phyloP scores from a whole-genome alignment of 2,888 invertebrate genomes.

The Caprella mutica region DNA sequence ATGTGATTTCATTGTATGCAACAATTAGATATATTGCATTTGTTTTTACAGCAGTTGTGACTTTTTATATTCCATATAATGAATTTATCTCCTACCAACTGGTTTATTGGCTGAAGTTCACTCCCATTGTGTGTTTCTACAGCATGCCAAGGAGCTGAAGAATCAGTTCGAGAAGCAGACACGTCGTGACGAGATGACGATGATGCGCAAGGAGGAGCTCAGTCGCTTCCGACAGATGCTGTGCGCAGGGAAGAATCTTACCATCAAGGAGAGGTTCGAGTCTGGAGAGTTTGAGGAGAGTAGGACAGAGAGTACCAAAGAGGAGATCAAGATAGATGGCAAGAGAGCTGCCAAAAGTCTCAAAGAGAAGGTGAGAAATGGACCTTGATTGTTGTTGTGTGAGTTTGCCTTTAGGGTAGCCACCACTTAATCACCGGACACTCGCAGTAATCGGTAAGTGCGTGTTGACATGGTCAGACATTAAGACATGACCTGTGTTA shows the following conservation, averaged over 20 bases:
- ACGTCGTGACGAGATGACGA: slow-evolving; percentile 52
- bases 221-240: slow-evolving; percentile 71
- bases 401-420: too few relatives aligned
- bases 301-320: slow-evolving; percentile 10
- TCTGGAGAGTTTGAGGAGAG: slow-evolving; percentile 16
- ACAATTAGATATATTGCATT: neutral
- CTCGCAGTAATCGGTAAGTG: too few relatives aligned
- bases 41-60: neutral
- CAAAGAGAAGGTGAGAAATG: too few relatives aligned
- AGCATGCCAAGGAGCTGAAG: slow-evolving; percentile 30
- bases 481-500: too few relatives aligned
- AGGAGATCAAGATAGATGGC: slow-evolving; percentile 29
- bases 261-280: slow-evolving; percentile 28
- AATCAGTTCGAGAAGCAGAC: slow-evolving; percentile 10
- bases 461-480: too few relatives aligned
- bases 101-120: too few relatives aligned
- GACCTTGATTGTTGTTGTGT: too few relatives aligned
- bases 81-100: too few relatives aligned
- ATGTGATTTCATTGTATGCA: neutral
- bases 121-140: too few relatives aligned
- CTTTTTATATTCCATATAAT: too few relatives aligned
- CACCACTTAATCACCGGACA: too few relatives aligned
- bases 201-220: slow-evolving; percentile 77
- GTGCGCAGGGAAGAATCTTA: slow-evolving; percentile 40
- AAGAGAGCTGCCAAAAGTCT: slow-evolving; percentile 22